These are phyloP conservation scores for Morone saxatilis DNA, from an alignment of 2,113 vertebrate species.

Conservation along the genomic window DNA sequence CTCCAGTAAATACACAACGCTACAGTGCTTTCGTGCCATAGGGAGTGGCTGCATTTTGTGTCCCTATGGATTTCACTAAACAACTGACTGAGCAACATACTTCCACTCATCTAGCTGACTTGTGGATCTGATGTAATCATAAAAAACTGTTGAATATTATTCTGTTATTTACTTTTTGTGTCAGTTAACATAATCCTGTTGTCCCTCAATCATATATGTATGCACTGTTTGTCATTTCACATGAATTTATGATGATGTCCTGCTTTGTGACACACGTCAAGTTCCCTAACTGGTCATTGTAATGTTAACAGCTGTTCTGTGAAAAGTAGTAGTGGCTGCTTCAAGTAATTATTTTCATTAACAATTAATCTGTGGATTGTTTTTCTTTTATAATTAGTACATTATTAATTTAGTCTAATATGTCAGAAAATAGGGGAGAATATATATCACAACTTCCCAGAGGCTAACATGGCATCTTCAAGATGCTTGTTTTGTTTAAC, in stretches of 20 bases:
- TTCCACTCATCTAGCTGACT: conserved; percentile 1
- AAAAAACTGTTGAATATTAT: not conserved
- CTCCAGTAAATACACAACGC: not conserved
- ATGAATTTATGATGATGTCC: not conserved
- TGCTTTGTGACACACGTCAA: not conserved
- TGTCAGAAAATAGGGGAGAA: not conserved
- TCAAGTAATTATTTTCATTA: not conserved
- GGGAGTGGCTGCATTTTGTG: not conserved
- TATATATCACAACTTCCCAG: not conserved
- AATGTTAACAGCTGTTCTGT: not conserved
- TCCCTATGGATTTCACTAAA: not conserved
- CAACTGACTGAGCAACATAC: not conserved
- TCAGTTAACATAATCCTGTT: not conserved
- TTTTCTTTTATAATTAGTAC: not conserved
- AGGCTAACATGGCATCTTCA: not conserved
- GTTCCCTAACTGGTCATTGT: not conserved
- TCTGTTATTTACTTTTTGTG: not conserved
- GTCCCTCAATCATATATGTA: not conserved
- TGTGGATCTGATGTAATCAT: not conserved
- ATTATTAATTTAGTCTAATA: not conserved
- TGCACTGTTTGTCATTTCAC: not conserved
- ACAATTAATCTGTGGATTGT: not conserved
- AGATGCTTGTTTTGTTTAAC: not conserved
- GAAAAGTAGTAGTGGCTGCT: not conserved
- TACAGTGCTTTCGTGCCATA: conserved; percentile 1